A percentile compares a stretch with the other conserved stretches of the same genome.
These are phyloP conservation scores for Malaclemys terrapin DNA, from an alignment of 2,113 vertebrate genomes.

Conservation along the genomic window DNA sequence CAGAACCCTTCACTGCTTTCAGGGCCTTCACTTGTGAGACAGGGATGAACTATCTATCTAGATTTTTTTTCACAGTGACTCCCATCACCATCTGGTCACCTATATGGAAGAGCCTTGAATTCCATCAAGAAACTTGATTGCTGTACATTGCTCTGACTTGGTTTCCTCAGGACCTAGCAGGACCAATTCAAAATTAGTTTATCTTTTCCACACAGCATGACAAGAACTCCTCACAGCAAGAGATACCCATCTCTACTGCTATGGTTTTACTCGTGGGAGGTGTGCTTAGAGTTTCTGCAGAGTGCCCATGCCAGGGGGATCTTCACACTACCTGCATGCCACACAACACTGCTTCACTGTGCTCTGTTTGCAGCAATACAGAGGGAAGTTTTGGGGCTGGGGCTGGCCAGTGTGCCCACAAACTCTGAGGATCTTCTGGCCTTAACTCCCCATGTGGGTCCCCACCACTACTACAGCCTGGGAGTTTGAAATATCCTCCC, in stretches of 20 bases:
- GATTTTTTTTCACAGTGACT: background rate
- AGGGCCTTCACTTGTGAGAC: background rate
- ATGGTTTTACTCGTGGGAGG: background rate
- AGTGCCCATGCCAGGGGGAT: slow-evolving; percentile 43
- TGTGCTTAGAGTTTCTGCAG: slow-evolving; percentile 1
- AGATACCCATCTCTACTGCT: slow-evolving; percentile 9
- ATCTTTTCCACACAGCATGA: background rate
- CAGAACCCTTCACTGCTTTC: background rate
- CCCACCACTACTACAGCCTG: background rate
- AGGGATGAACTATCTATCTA: background rate
- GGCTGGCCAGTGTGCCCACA: slow-evolving; percentile 33
- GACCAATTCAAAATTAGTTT: background rate
- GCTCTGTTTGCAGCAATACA: slow-evolving; percentile 63
- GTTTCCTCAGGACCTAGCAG: background rate
- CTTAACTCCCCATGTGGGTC: background rate
- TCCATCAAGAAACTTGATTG: background rate
- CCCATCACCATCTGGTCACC: background rate
- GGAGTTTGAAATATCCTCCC: slow-evolving; percentile 11
- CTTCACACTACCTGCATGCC: slow-evolving; percentile 53
- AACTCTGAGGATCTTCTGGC: background rate
- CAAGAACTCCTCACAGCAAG: background rate
- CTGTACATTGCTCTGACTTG: background rate
- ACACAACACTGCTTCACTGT: slow-evolving; percentile 25
- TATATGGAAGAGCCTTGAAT: background rate
- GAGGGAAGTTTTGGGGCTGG: slow-evolving; percentile 67